phyloP scores from a whole-genome alignment of 2,113 vertebrate genomes.

The Alligator mississippiensis region DNA sequence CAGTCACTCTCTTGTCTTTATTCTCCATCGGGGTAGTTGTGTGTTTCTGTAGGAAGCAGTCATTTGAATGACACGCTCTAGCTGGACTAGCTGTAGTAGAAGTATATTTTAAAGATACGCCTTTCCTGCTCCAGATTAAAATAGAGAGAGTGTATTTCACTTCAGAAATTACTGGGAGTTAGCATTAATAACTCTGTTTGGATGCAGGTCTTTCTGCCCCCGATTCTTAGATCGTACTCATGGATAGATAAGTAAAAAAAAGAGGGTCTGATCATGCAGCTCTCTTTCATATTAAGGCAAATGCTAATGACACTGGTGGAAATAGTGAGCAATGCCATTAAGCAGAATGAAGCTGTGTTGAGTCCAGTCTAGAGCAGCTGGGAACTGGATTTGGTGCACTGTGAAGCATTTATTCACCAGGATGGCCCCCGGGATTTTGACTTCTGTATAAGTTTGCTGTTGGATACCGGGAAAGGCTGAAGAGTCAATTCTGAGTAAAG shows the following conservation, averaged over 20 bases:
- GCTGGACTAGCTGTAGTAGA: neutral
- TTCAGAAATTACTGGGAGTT: neutral
- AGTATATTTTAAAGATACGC: neutral
- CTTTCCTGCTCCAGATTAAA: neutral
- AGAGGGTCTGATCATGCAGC: neutral
- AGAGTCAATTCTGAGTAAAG: neutral
- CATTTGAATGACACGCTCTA: neutral
- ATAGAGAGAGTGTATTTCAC: neutral
- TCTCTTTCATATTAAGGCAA: neutral
- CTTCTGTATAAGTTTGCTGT: neutral
- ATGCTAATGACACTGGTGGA: neutral
- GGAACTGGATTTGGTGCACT: neutral
- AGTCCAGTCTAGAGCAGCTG: rapidly evolving
- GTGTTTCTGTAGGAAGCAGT: neutral
- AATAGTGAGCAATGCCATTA: neutral
- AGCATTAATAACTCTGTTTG: neutral
- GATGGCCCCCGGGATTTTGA: neutral
- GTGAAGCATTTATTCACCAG: neutral
- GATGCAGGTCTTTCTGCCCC: neutral
- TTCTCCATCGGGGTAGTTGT: neutral
- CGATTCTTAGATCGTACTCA: too few species aligned
- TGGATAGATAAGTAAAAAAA: neutral
- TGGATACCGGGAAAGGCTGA: neutral
- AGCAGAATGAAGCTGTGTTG: neutral
- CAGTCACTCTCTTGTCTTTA: neutral